Base-by-base conservation (phyloP, 2,888 invertebrate species). In the Pristionchus japonicus region DNA sequence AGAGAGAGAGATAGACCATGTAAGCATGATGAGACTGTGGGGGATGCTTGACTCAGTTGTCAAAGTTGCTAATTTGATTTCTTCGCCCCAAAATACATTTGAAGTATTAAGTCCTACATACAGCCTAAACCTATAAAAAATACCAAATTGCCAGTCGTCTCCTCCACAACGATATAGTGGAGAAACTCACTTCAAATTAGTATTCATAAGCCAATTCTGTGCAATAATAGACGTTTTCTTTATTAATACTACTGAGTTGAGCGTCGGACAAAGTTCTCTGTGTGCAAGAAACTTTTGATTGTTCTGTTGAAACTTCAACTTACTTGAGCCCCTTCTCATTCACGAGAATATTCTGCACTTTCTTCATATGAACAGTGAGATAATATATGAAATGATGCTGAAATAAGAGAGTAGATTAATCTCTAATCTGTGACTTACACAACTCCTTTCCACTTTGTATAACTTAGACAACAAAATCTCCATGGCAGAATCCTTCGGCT, bases 401-500 rank as follows among this genome's bases (percentile, higher is more conserved):
- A n/a, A n/a, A n/a, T n/a, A n/a, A n/a, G n/a, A n/a, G 49, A 49
- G 17, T 17, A 49, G 11, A 49, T 15, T 49, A 17, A 49, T 11
- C 49, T 11, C 17, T 49, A 2, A 64, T n/a, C 31, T 64, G 64
- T 23, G 23, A 31, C 23, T 64, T 11, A 40, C 77, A 40, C 40
- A 40, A 77, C 37, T 77, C 40, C 77, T 77, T 40, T 77, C 77
- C n/a, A 77, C 37, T 77, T 77, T 77, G n/a, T 77, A 43, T 40
- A 77, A 40, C n/a, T 43, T 37, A 40, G 43, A 43, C 43, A 43
- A 23, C 9, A 77, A 11, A 23, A n/a, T 43, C 23, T 77, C 77
- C 77, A 77, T 37, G 23, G 40, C 40, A 6, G 77, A 77, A 40
- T 77, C 77, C 20, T 43, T 37, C 9, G 77, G 77, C 77, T 77